These are phyloP conservation scores for Lacerta agilis DNA, from an alignment of 2,797 vertebrate genomes.

Conservation along the genomic window DNA sequence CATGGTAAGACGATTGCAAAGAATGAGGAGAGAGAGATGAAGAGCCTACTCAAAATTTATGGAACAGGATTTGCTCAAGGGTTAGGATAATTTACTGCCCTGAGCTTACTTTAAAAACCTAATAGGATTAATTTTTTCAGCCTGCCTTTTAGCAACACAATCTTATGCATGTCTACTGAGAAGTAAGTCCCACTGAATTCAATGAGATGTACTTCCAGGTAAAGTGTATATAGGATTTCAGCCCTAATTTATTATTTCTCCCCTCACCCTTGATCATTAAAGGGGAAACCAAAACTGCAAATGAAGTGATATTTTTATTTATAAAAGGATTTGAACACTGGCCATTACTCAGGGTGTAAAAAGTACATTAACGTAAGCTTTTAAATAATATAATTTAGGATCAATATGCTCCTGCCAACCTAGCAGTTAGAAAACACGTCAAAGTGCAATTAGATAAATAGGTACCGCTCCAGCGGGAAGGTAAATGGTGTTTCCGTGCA, in stretches of 20 bases:
- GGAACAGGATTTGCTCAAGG: not conserved
- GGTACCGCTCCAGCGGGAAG: too few relatives aligned
- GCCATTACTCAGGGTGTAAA: not conserved
- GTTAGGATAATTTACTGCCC: not conserved
- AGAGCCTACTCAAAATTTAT: not conserved
- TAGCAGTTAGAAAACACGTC: too few relatives aligned
- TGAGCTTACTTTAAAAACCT: not conserved
- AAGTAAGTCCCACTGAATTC: not conserved
- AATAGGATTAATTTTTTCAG: not conserved
- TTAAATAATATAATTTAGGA: not conserved
- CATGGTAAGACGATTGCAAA: not conserved
- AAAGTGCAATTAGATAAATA: too few relatives aligned
- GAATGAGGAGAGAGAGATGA: not conserved
- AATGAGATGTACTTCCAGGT: not conserved
- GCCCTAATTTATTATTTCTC: conserved; percentile 6
- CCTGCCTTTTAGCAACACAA: not conserved
- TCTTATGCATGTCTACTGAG: not conserved
- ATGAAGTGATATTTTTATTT: not conserved
- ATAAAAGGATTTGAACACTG: not conserved
- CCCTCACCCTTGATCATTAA: not conserved
- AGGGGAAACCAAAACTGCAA: conserved; percentile 37
- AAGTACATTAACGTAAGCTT: not conserved
- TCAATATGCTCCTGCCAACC: not conserved
- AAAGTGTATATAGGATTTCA: not conserved
- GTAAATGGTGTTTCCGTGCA: too few relatives aligned